Percentiles rank a stretch among this genome's conserved stretches.
phyloP scores from a whole-genome alignment of 2,797 vertebrate genomes.

The Thripadectes ignobilis region DNA sequence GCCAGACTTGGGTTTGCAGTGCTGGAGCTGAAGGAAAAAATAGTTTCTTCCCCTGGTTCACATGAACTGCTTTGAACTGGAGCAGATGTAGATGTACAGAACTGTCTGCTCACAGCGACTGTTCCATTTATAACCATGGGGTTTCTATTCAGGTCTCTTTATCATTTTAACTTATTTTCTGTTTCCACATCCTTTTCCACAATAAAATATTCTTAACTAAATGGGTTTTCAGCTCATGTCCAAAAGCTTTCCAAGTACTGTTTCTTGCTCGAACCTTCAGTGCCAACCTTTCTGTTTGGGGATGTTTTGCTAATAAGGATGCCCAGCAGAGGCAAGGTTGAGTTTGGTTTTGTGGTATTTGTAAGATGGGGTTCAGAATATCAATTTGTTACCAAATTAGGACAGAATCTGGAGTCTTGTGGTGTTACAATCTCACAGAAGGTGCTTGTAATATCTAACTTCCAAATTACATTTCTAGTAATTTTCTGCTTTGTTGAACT shows the following conservation, averaged over 20 bases:
- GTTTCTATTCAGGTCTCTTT: slow-evolving; percentile 54
- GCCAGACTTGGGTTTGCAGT: neutral
- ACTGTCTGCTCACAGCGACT: slow-evolving; percentile 51
- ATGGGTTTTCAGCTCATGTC: neutral
- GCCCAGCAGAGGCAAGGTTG: neutral
- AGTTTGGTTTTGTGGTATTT: neutral
- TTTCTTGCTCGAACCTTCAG: neutral
- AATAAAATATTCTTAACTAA: slow-evolving; percentile 49
- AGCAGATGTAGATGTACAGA: slow-evolving; percentile 68
- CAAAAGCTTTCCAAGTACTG: neutral
- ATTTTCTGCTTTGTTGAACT: slow-evolving; percentile 21
- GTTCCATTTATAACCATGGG: slow-evolving; percentile 64
- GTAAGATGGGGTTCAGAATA: neutral
- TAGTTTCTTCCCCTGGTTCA: slow-evolving; percentile 61
- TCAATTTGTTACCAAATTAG: neutral
- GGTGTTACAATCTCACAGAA: neutral
- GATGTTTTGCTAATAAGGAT: neutral
- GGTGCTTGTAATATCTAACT: neutral
- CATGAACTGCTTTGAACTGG: slow-evolving; percentile 73
- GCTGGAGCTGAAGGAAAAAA: slow-evolving; percentile 18
- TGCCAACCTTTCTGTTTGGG: neutral
- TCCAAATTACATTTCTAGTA: neutral
- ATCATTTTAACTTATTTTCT: slow-evolving; percentile 56
- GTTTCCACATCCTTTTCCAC: slow-evolving; percentile 59
- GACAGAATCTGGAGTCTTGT: neutral